Base-by-base conservation (phyloP, 2,797 vertebrate species). In the Galagoides demidoff region DNA sequence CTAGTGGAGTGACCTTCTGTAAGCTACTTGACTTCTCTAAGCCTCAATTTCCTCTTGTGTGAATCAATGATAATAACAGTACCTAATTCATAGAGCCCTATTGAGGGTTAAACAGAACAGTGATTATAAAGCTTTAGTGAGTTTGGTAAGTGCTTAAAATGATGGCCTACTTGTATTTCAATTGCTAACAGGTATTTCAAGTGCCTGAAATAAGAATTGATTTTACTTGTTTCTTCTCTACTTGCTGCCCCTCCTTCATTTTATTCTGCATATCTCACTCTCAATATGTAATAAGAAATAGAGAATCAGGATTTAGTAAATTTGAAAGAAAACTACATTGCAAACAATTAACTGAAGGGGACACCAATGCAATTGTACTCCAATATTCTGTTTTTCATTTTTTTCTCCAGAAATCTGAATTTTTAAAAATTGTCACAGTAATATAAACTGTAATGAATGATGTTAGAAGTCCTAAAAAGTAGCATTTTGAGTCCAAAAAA, bases 371-470 rank as follows among this genome's bases (percentile, higher is more conserved):
- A 49, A 37, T 77, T 86, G n/a, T 74, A 57, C 20, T 71, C n/a
- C 96, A 79, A 59, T 63, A 76, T 82, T 89, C 11, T 84, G 88
- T 83, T 31, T 34, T 39, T 59, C 22, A 37, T 2, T 37, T 93
- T 92, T 77, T 78, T 37, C 43, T 37, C 23, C 34, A 77, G 59
- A 39, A 59, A 7, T 23, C 1, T 22, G 86, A 55, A 23, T 61
- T 87, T 92, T 95, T 95, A 19, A 52, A 52, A 52, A 95, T 92
- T 90, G 49, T 57, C 7, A 45, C 34, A 82, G 23, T 77, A 86
- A 79, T 64, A 66, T 39, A 45, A 92, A 89, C 52, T 76, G 5
- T 79, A 66, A 52, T 1, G 9, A 68, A 17, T 84, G 29, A 86
- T 39, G 23, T 52, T 34, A 70, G 45, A 86, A 86, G 22, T 86